Base-by-base conservation (phyloP, 1,140 invertebrate species). In the Theocolax elegans region DNA sequence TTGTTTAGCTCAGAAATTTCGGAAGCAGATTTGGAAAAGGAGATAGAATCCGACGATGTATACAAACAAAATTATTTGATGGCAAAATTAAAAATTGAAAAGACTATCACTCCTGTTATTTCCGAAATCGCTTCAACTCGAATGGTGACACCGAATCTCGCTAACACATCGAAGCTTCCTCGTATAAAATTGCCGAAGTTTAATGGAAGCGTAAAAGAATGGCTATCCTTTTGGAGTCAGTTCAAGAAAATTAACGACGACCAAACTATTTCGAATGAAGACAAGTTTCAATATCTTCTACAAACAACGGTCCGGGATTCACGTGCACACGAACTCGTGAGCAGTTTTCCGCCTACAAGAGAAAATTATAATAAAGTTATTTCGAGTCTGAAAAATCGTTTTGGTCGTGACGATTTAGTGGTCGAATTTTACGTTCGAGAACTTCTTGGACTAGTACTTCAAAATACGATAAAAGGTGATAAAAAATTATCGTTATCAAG, bases 391-490 rank as follows among this genome's bases (percentile, higher is more conserved):
- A 71, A 68, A 53, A 65, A 31, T 27, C 58, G 71, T 67, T 75
- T 71, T 70, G 77, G 71, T 9, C 48, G 67, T 38, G 70, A 77
- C 15, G 73, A 80, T 49, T 17, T 78, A 3, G 54, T 74, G 48
- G 67, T 78, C 10, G 73, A 78, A 70, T 62, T 75, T 7, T 79
- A 80, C 59, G 74, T 77, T 13, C 65, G 75, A 8, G 77, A 79
- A 38, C 42, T 78, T 10, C 64, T 78, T 15, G 48, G 58, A 51
- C 35, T 81, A 27, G 73, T 77, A 1, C 31, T 79, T 0, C 64
- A 63, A 2, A 74, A 75, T 27, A 38, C 72, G 1, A 66, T 72
- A 25, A 21, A 42, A 2, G 9, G 58, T 3, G 31, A 75, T 25
- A 23, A 74, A 2, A 56, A 56, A 6, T 6, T 19, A 35, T 35